phyloP scores from a whole-genome alignment of 2,797 vertebrate species.

The Epinephelus malabaricus region DNA sequence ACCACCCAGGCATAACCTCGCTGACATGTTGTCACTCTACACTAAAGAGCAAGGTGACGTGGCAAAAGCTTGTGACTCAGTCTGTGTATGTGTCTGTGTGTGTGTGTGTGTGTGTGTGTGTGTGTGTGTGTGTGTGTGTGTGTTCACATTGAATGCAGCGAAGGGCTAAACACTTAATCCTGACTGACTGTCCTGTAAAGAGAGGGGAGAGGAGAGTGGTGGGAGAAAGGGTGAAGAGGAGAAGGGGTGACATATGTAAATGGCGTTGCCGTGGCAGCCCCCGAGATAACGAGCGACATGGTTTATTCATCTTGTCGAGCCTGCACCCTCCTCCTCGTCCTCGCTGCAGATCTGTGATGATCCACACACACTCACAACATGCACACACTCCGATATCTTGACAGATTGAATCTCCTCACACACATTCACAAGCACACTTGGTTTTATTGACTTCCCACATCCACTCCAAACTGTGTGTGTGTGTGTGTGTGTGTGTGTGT shows the following conservation, averaged over 20 bases:
- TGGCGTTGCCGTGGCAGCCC: conserved; percentile 64
- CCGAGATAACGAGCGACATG: conserved; percentile 71
- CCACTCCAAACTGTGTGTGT: neutral
- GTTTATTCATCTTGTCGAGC: conserved; percentile 70
- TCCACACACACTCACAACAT: conserved; percentile 24
- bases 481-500: neutral
- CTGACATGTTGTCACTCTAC: conserved; percentile 72
- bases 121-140: conserved; percentile 6
- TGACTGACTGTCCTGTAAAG: conserved; percentile 68
- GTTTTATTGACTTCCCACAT: conserved; percentile 47
- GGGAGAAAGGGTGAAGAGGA: conserved; percentile 50
- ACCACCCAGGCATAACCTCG: conserved; percentile 67
- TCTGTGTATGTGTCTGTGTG: neutral
- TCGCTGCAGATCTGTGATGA: conserved; percentile 51
- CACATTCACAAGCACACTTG: conserved; percentile 30
- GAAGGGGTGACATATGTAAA: conserved; percentile 77
- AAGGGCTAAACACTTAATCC: conserved; percentile 62
- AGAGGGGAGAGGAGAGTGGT: conserved; percentile 17
- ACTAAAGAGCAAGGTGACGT: conserved; percentile 71
- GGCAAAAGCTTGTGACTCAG: conserved; percentile 35
- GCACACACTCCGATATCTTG: conserved; percentile 34
- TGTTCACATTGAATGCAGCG: neutral
- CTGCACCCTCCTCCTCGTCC: neutral
- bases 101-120: neutral
- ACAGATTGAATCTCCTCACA: conserved; percentile 50